A percentile compares a stretch with the other conserved stretches of the same genome.
phyloP scores from a whole-genome alignment of 2,888 invertebrate genomes.

The Idaea straminata region DNA sequence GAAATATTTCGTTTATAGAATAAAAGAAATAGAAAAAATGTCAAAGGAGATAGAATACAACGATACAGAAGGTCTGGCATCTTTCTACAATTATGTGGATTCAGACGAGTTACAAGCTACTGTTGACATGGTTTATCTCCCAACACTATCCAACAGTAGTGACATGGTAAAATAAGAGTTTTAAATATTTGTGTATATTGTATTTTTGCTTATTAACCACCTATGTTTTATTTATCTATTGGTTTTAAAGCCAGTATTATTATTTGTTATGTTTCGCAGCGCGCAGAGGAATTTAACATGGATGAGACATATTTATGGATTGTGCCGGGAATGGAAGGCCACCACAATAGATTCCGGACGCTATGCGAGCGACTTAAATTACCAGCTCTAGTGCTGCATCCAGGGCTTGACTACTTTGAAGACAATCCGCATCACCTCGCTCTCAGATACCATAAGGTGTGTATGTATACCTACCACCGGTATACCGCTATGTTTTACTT shows the following conservation, averaged over 20 bases:
- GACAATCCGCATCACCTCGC: constrained; percentile 42
- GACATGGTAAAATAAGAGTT: constrained; percentile 12
- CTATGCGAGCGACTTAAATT: constrained; percentile 49
- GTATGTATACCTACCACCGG: not conserved
- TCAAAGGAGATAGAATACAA: constrained; percentile 14
- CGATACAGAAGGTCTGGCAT: constrained; percentile 33
- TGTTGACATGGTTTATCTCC: constrained; percentile 32
- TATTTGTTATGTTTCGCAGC: constrained; percentile 27
- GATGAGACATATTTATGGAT: constrained; percentile 40
- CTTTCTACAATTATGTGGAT: constrained; percentile 39
- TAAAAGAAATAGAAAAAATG: constrained; percentile 28
- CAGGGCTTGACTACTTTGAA: constrained; percentile 29
- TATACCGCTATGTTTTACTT: too few relatives aligned
- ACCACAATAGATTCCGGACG: constrained; percentile 37
- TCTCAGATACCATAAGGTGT: constrained; percentile 36
- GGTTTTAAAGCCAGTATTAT: too few relatives aligned
- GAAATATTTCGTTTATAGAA: constrained; percentile 23
- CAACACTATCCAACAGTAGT: constrained; percentile 23
- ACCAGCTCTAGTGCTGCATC: constrained; percentile 26
- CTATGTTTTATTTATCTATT: too few relatives aligned
- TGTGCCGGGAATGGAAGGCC: constrained; percentile 52
- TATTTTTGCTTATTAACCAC: too few relatives aligned
- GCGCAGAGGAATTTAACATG: constrained; percentile 43
- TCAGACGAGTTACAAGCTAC: constrained; percentile 43
- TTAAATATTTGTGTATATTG: too few relatives aligned